Conservation (phyloP, 2,113 vertebrate genomes). For the Gymnocephalus cernua region DNA sequence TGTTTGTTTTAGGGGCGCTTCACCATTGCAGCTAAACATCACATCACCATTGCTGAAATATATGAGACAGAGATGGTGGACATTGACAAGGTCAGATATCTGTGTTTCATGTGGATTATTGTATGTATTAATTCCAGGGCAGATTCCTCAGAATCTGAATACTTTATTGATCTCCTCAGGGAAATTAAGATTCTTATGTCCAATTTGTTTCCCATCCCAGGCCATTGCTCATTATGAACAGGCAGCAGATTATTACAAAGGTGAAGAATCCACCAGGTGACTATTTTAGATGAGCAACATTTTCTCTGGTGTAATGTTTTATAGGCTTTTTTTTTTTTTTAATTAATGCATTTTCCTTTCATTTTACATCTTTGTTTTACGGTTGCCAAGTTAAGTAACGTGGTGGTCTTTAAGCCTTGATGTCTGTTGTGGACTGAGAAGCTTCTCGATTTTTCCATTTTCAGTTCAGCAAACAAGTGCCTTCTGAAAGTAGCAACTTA, state of each 20-base stretch:
- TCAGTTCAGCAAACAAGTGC: constrained; percentile 95
- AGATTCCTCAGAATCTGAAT: not conserved
- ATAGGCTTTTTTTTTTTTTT: not conserved
- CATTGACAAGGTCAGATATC: constrained; percentile 89
- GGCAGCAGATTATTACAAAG: constrained; percentile 95
- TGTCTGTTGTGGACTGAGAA: constrained; percentile 3
- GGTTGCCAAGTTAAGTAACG: too few species aligned
- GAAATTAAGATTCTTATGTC: not conserved
- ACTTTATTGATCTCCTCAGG: too few species aligned
- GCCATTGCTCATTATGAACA: constrained; percentile 95
- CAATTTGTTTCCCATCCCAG: constrained; percentile 65
- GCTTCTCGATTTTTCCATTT: constrained; percentile 7
- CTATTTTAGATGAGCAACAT: constrained; percentile 38
- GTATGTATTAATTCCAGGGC: not conserved
- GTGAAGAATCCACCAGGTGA: constrained; percentile 93
- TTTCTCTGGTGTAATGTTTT: not conserved
- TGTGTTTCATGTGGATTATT: not conserved
- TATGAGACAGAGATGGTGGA: constrained; percentile 94
- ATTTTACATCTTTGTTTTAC: not conserved
- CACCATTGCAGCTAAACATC: constrained; percentile 95
- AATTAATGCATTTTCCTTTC: not conserved
- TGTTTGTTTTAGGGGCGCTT: constrained; percentile 87
- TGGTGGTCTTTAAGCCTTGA: not conserved
- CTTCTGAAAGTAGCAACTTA: constrained; percentile 94
- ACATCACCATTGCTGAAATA: constrained; percentile 93